Conservation (phyloP, 2,888 invertebrate genomes). For the Cremastobaeus sp. region DNA sequence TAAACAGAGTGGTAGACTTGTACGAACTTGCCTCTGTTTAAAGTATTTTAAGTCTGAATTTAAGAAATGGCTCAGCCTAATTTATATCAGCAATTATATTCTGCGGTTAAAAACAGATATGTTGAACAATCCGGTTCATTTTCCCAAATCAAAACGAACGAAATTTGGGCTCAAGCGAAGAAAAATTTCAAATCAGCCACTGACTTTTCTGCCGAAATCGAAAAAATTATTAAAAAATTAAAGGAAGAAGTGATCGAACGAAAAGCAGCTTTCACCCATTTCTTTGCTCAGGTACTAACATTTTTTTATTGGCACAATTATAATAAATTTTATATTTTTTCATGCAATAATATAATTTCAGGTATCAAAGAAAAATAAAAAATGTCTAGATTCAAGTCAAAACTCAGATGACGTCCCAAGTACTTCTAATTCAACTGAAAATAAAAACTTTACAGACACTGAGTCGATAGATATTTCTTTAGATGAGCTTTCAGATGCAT, state of each 20-base stretch:
- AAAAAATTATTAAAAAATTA: background rate
- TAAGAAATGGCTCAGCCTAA: slow-evolving; percentile 1
- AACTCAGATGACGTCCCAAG: background rate
- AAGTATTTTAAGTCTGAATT: no score
- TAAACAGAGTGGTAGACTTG: no score
- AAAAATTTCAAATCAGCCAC: background rate
- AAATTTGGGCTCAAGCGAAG: background rate
- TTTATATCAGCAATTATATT: slow-evolving; percentile 2
- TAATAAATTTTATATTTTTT: background rate
- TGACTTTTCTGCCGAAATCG: background rate
- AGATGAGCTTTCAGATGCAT: background rate
- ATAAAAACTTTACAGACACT: background rate
- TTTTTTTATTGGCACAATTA: background rate
- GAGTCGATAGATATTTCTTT: background rate
- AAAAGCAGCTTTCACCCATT: background rate
- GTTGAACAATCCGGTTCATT: background rate
- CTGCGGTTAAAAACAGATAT: slow-evolving; percentile 4
- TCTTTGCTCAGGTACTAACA: slow-evolving; percentile 1
- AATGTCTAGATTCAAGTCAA: slow-evolving; percentile 1
- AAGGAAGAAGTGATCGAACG: background rate
- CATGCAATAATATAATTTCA: background rate
- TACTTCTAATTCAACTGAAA: background rate
- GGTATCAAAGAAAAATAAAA: slow-evolving; percentile 1
- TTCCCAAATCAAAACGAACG: background rate
- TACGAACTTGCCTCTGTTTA: no score